Base-by-base conservation (phyloP, 2,797 vertebrate species). In the Rhinatrema bivittatum region DNA sequence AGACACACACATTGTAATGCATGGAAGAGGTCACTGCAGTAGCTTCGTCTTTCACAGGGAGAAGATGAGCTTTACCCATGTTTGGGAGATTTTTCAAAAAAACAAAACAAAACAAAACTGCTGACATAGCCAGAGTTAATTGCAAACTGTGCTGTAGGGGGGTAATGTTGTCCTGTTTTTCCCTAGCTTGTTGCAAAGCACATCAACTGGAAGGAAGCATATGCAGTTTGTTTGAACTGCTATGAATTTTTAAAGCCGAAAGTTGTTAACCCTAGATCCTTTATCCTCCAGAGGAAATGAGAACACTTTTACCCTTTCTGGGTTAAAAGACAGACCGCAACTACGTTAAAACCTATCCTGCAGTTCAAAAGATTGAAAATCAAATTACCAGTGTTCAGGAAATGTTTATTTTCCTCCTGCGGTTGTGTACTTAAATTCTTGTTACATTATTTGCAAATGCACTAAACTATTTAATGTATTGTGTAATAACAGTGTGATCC, bases 1-100 rank as follows among this genome's bases (percentile, higher is more conserved):
- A 91, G 91, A 90, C 89, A 87, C 87, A 84, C 82, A 84, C 78
- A 85, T 77, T 83, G 84, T 85, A 86, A 91, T 74, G 82, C 81
- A 76, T 60, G 64, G 77, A 70, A 68, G 78, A 79, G n/a, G 65
- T 78, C 64, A 52, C 71, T 60, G 76, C 67, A 51, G 63, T 65
- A 53, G 70, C 70, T 78, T 72, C 83, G 84, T 82, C 76, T 80
- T 78, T 72, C 64, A 62, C 39, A 64, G 44, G 48, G 73, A 57
- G 74, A 76, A 71, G 67, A 76, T 39, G 44, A 70, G 67, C 62
- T 77, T 77, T 85, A 68, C 72, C 68, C 54, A 55, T 73, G 70
- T 76, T 79, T 77, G 78, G 82, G 72, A 84, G 68, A 85, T 86
- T 84, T 84, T 85, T 87, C 68, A 85, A 79, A 81, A 79, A n/a